Base-by-base conservation (phyloP, 30 jellyfish, hydroid and myxozoan species). In the Turritopsis rubra region DNA sequence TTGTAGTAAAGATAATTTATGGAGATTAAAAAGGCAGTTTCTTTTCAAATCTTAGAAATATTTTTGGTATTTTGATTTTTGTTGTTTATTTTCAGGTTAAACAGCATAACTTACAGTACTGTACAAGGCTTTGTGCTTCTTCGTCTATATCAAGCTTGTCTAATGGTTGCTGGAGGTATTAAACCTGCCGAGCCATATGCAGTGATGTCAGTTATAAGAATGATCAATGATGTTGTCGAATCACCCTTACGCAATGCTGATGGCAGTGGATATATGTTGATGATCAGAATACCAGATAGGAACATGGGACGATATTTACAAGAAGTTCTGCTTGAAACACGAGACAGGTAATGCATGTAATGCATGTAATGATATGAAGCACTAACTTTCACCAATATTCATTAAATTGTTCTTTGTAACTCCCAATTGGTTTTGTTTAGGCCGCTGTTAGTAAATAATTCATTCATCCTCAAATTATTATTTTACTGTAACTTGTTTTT, bases 181-280 rank as follows among this genome's bases (percentile, higher is more conserved):
- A 90, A 90, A 60, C 95, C 95, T 18, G 97, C 97, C 20, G 97
- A 90, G 53, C 97, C 95, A 52, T 83, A 90, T 85, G 85, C 96
- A 53, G 95, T 90, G 19, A 80, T 90, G 78, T 90, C 97, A 0
- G 81, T 83, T 8, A 85, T 90, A 7, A 91, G 85, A 52, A 86
- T 86, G 89, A 84, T 89, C 5, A 86, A 91, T 75, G 97, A 90
- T 30, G 85, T 90, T 21, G 90, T 90, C 9, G 97, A 90, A 75
- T 83, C 95, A 9, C 97, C 97, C 28, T 79, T 90, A 78, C 88
- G 87, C 72, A 86, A 90, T 83, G 53, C 88, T 22, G 97, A 90
- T 54, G 97, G 97, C 4, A 86, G 96, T 21, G 97, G 97, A 8
- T 71, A 76, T 75, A 90, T 90, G 97, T 28, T 90, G 85, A 85